phyloP scores from a whole-genome alignment of 2,797 vertebrate genomes.

The Cercopithecus neglectus region DNA sequence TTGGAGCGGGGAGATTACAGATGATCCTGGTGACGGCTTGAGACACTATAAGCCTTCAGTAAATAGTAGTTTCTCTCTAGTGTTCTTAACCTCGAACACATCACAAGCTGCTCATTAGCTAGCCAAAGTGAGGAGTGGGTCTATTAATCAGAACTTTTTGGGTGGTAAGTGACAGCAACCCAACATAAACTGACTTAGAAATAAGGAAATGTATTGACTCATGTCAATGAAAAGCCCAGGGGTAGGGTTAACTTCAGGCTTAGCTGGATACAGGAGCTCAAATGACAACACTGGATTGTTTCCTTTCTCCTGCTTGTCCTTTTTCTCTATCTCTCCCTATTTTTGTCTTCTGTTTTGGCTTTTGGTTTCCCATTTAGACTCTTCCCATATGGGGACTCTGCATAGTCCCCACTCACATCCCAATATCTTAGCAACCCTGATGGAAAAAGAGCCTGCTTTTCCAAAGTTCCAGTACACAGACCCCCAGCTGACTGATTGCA shows the following conservation, averaged over 20 bases:
- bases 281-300: neutral
- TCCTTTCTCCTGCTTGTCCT: neutral
- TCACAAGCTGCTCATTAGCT: neutral
- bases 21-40: neutral
- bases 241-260: neutral
- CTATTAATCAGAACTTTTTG: neutral
- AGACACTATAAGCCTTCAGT: neutral
- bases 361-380: neutral
- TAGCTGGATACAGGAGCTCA: neutral
- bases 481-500: neutral
- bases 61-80: neutral
- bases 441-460: neutral
- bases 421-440: neutral
- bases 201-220: neutral
- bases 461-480: neutral
- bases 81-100: neutral
- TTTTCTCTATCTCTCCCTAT: neutral
- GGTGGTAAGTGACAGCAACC: neutral
- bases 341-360: neutral
- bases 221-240: neutral
- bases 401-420: neutral
- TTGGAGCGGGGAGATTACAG: neutral
- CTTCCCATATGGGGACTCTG: neutral
- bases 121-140: neutral
- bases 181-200: neutral